Conservation (phyloP, 2,888 invertebrate species). For the Protonemura montana region DNA sequence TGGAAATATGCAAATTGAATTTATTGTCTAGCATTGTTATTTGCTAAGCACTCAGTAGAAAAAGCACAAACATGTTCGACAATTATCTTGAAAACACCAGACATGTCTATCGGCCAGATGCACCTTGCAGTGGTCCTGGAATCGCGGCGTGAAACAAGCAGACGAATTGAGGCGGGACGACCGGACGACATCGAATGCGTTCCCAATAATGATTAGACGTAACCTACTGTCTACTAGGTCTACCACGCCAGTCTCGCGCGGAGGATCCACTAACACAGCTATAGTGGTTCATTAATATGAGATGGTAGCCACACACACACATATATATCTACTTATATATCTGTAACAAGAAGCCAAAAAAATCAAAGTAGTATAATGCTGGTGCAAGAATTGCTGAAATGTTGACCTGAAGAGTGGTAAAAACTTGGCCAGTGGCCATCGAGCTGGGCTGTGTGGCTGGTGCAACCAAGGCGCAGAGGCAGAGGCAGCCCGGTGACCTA, state of each 20-base stretch:
- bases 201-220: neutral
- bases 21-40: no score
- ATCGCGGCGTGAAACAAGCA: neutral
- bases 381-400: constrained; percentile 31
- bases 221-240: neutral
- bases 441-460: neutral
- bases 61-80: neutral
- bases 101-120: neutral
- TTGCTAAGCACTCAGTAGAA: no score
- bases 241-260: neutral
- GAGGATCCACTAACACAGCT: neutral
- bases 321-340: neutral
- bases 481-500: constrained; percentile 41
- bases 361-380: neutral
- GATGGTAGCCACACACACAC: neutral
- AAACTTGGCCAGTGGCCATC: constrained; percentile 41
- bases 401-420: constrained; percentile 39
- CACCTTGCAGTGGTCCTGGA: neutral
- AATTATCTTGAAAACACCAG: neutral
- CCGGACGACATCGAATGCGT: neutral
- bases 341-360: neutral
- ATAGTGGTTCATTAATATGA: constrained; percentile 8
- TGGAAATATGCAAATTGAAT: neutral
- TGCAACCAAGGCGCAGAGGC: neutral
- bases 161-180: neutral